Percentiles rank a stretch among this genome's conserved stretches.
phyloP scores from a whole-genome alignment of 2,113 vertebrate species.

The Marmota flaviventris region DNA sequence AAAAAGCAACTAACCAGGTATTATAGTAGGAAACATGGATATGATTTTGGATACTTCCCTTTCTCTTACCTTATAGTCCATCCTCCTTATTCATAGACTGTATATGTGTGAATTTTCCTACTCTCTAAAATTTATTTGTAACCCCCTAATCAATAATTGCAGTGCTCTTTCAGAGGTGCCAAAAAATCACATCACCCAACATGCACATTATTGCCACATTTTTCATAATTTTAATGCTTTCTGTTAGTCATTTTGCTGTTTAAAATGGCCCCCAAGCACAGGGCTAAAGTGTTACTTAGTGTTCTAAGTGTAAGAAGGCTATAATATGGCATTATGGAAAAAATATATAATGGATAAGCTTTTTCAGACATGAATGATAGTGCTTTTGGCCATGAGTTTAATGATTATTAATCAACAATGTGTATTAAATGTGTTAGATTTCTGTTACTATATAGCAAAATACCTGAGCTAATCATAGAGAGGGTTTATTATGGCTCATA shows the following conservation, averaged over 20 bases:
- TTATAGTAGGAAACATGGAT: neutral
- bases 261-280: neutral
- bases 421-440: neutral
- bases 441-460: neutral
- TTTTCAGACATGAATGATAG: neutral
- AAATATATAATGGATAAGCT: neutral
- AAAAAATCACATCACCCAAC: neutral
- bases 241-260: neutral
- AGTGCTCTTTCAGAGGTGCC: neutral
- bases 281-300: neutral
- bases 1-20: neutral
- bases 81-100: neutral
- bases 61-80: neutral
- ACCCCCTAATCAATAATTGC: neutral
- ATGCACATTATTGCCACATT: neutral
- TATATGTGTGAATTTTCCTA: neutral
- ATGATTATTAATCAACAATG: neutral
- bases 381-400: neutral
- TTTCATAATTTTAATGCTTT: neutral
- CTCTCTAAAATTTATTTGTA: constrained; percentile 8
- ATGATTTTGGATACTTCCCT: neutral
- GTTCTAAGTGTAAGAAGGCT: neutral
- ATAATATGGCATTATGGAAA: neutral
- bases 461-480: neutral
- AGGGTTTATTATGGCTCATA: neutral